Base-by-base conservation (phyloP, 2,113 vertebrate genomes). In the Nannobrachium achirus region DNA sequence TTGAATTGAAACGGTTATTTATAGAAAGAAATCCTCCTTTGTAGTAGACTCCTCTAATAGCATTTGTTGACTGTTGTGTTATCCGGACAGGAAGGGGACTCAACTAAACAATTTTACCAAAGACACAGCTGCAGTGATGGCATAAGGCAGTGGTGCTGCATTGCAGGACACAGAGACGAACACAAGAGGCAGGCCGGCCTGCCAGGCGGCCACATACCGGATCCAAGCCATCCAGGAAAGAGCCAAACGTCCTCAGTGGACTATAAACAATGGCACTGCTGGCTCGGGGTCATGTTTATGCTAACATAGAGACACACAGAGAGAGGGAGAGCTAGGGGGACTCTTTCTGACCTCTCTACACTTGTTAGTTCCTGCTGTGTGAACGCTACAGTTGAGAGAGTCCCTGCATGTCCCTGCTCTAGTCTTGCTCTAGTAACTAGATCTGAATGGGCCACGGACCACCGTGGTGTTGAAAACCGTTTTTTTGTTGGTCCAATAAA, bases 151-250 rank as follows among this genome's bases (percentile, higher is more conserved):
- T 40, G 61, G 0, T 39, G 19, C 56, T 59, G 46, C 61, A 60
- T 53, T 71, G 19, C 63, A 68, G 48, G 77, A 69, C 77, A 67
- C 15, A 69, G 15, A 9, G 51, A 20, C 51, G 18, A 18, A 18
- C 51, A 53, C 19, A 4, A 25, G 49, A 71, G 63, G 69, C 39
- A 59, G 56, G 14, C 19, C 8, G 9, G 25, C 6, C 10, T 13
- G 55, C 71, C 81, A 74, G 45, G 74, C 55, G 65, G 56, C 40
- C 58, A 13, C 83, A 82, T 75, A 85, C 86, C 76, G 80, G 87
- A 88, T 84, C 76, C 72, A 70, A 76, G 45, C 79, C 84, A 78
- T 88, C 86, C 87, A 88, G 87, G 87, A 88, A 88, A 82, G 76
- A 84, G 82, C 78, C 79, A 65, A 84, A 64, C 59, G 74, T 78